These are phyloP conservation scores for Arctia plantaginis DNA, from an alignment of 2,888 invertebrate genomes.

Conservation along the genomic window DNA sequence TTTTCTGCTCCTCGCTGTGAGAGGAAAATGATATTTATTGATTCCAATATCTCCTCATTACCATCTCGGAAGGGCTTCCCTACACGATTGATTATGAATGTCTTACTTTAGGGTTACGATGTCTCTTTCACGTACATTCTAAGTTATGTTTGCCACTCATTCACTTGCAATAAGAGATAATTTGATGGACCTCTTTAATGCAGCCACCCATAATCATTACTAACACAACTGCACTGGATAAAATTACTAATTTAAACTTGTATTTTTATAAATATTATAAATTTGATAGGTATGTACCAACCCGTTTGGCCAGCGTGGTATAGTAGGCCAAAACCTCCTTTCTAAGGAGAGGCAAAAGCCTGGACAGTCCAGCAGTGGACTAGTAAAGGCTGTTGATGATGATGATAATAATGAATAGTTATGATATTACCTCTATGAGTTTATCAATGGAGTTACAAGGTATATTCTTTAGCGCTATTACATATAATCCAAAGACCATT, in stretches of 20 bases:
- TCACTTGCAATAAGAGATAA: neutral
- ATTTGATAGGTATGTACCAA: too few species aligned
- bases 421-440: neutral
- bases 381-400: too few species aligned
- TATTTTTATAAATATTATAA: neutral
- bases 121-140: neutral
- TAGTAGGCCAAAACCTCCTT: too few species aligned
- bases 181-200: neutral
- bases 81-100: conserved; percentile 14
- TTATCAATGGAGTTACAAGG: neutral
- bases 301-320: too few species aligned
- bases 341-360: too few species aligned
- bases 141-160: neutral
- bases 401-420: neutral
- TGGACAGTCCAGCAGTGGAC: too few species aligned
- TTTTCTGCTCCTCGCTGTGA: conserved; percentile 4
- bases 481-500: too few species aligned
- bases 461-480: too few species aligned
- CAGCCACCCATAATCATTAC: neutral
- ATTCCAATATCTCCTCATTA: conserved; percentile 26
- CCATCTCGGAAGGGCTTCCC: conserved; percentile 10
- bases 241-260: neutral
- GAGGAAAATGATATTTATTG: conserved; percentile 20
- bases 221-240: neutral
- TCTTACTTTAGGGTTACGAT: neutral